Percentiles rank a stretch among this genome's conserved stretches.
phyloP scores from a whole-genome alignment of 1,140 invertebrate genomes.

The Musca domestica region DNA sequence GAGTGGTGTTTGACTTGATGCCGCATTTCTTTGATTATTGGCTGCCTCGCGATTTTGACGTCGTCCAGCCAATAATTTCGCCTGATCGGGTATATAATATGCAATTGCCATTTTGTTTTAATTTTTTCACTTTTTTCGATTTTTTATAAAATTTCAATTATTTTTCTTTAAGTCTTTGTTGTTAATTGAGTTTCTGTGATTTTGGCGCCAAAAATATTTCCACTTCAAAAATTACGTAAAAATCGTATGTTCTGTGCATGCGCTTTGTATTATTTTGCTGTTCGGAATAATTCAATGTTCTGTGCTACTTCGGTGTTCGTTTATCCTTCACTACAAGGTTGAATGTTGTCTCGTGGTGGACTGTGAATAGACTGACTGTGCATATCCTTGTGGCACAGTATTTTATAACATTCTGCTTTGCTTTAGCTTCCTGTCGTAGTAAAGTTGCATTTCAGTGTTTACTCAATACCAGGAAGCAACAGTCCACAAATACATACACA shows the following conservation, averaged over 20 bases:
- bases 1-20: constrained; percentile 8
- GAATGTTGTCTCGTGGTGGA: constrained; percentile 6
- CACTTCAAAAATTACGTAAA: constrained; percentile 14
- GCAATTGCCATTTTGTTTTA: constrained; percentile 44
- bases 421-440: too few relatives aligned
- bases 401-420: constrained; percentile 19
- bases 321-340: constrained; percentile 21
- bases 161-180: constrained; percentile 2
- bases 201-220: constrained; percentile 13
- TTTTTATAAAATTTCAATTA: not conserved
- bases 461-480: constrained; percentile 17
- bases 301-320: not conserved
- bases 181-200: constrained; percentile 1
- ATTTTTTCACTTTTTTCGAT: not conserved
- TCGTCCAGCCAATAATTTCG: constrained; percentile 39
- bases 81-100: constrained; percentile 50
- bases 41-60: constrained; percentile 30
- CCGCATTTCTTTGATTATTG: constrained; percentile 25
- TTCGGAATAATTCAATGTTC: not conserved
- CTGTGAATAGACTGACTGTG: constrained; percentile 14
- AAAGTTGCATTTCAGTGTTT: constrained; percentile 12
- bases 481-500: not conserved
- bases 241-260: not conserved
- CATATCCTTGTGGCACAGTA: constrained; percentile 18
- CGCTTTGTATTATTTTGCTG: not conserved